Percentiles rank a stretch among this genome's conserved stretches.
Conservation (phyloP, 2,888 invertebrate genomes). For the Phyllotreta striolata region DNA sequence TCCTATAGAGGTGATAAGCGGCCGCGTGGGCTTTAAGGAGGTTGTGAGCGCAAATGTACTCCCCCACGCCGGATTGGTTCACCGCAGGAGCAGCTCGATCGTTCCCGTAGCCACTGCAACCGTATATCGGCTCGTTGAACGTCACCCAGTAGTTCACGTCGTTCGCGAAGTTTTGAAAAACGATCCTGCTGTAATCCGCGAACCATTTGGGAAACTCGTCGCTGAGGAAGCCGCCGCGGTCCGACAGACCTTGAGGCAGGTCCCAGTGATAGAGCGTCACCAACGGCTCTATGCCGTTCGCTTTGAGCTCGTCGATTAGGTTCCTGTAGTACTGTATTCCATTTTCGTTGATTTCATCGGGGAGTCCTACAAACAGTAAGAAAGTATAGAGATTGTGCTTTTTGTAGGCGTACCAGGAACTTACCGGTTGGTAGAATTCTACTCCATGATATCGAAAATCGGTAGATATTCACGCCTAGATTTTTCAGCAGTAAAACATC, state of each 20-base stretch:
- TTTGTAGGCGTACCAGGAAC: neutral
- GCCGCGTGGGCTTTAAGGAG: conserved; percentile 61
- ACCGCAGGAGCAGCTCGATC: conserved; percentile 22
- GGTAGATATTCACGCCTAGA: conserved; percentile 63
- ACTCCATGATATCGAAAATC: conserved; percentile 43
- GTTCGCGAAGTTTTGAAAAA: conserved; percentile 45
- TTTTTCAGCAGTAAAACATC: conserved; percentile 68
- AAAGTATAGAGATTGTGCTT: too few species aligned
- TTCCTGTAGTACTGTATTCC: conserved; percentile 65
- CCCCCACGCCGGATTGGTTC: conserved; percentile 41
- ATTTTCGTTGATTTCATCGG: conserved; percentile 70
- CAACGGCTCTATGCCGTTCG: conserved; percentile 65
- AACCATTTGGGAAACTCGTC: conserved; percentile 42
- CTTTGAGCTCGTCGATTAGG: conserved; percentile 58
- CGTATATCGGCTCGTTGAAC: conserved; percentile 45
- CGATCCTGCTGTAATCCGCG: conserved; percentile 45
- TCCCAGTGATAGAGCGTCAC: conserved; percentile 67
- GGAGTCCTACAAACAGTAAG: conserved; percentile 61
- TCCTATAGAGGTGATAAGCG: conserved; percentile 59
- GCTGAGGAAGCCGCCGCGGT: conserved; percentile 56
- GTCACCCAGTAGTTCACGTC: conserved; percentile 49
- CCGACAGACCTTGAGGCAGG: conserved; percentile 64
- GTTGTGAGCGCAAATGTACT: conserved; percentile 67
- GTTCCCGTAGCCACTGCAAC: conserved; percentile 41
- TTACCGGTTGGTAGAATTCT: conserved; percentile 62